Conservation (phyloP, 1,140 invertebrate genomes). For the Drosophila takahashii region DNA sequence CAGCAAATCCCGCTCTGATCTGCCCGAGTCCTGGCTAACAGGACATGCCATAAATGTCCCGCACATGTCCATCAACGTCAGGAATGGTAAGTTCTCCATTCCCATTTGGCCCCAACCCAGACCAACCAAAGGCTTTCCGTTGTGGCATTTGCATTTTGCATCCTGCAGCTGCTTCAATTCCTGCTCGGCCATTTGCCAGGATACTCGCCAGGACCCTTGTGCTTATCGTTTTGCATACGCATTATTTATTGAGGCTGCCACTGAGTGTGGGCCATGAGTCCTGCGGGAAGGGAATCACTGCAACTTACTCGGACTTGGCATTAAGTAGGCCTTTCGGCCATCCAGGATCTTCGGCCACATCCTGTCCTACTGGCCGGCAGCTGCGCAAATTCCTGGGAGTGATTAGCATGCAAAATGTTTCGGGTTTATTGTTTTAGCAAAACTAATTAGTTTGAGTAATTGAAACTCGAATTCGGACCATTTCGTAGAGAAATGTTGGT, state of each 20-base stretch:
- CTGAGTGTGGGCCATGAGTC: constrained; percentile 20
- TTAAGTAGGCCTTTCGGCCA: constrained; percentile 57
- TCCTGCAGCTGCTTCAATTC: constrained; percentile 36
- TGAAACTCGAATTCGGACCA: constrained; percentile 55
- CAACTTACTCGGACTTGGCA: constrained; percentile 42
- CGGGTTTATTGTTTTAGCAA: constrained; percentile 72
- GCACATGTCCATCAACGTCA: constrained; percentile 69
- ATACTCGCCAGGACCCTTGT: constrained; percentile 38
- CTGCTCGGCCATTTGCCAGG: constrained; percentile 58
- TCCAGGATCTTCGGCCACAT: constrained; percentile 9
- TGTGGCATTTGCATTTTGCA: constrained; percentile 65
- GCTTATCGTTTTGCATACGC: constrained; percentile 77
- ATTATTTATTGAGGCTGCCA: constrained; percentile 68
- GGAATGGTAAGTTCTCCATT: constrained; percentile 2
- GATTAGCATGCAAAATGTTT: constrained; percentile 71
- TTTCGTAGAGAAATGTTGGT: constrained; percentile 10
- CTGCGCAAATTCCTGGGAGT: constrained; percentile 57
- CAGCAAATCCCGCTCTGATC: constrained; percentile 6
- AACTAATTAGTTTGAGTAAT: constrained; percentile 81
- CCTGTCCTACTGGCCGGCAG: constrained; percentile 37
- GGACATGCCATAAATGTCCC: constrained; percentile 61
- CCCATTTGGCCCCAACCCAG: not conserved
- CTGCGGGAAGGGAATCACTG: constrained; percentile 19
- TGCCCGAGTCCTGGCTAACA: constrained; percentile 53
- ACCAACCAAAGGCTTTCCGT: not conserved